Conservation (phyloP, 2,797 vertebrate genomes). For the Pogoniulus pusillus region DNA sequence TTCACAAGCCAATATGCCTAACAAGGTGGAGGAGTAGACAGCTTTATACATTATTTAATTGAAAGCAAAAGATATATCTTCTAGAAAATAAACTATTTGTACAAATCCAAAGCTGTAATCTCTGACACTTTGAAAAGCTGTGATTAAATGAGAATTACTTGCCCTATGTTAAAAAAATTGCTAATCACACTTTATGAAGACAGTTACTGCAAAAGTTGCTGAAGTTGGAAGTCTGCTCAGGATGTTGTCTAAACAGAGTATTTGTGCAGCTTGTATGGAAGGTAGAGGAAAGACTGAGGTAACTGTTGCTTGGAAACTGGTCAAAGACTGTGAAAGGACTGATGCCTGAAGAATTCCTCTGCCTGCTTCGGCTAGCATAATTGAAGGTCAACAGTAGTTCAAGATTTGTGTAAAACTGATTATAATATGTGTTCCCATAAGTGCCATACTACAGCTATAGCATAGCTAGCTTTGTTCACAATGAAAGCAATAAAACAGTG, state of each 20-base stretch:
- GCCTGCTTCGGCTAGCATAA: background rate
- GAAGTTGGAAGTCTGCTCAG: background rate
- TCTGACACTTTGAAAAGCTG: background rate
- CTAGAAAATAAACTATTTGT: background rate
- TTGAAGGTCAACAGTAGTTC: background rate
- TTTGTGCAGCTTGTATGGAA: background rate
- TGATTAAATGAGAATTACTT: background rate
- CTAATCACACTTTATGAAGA: background rate
- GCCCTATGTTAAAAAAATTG: background rate
- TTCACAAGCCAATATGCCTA: background rate
- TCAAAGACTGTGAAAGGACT: background rate
- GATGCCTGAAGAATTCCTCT: background rate
- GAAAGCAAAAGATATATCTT: background rate
- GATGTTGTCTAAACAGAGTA: background rate
- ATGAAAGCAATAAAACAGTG: background rate
- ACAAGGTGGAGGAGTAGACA: background rate
- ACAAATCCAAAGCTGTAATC: background rate
- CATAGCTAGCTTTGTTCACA: background rate
- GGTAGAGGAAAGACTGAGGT: slow-evolving; percentile 18
- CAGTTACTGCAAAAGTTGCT: background rate
- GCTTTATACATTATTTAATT: too few species aligned
- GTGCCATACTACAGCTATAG: background rate
- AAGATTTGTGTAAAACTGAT: background rate
- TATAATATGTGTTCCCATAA: background rate
- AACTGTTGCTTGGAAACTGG: background rate